Conservation (phyloP, 2,113 vertebrate species). For the Dasypus novemcinctus region DNA sequence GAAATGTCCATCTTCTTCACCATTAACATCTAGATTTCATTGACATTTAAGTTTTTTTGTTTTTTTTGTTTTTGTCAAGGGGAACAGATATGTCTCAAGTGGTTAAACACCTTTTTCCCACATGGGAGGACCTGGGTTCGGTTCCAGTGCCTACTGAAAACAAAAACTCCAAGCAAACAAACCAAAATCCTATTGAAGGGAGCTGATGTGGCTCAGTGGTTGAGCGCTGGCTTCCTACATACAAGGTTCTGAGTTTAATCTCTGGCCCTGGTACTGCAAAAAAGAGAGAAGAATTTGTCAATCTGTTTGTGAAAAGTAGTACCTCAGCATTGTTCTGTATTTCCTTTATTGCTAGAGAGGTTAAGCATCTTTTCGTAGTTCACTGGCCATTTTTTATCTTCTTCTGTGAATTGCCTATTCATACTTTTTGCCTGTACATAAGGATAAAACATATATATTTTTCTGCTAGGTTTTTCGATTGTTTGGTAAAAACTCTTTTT, state of each 20-base stretch:
- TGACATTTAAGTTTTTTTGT: background rate
- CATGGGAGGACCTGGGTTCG: no score
- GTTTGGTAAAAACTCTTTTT: background rate
- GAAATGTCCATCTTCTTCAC: background rate
- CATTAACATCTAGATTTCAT: background rate
- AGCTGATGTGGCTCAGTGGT: no score
- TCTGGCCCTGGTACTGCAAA: no score
- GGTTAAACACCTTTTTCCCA: no score
- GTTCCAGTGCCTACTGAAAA: no score
- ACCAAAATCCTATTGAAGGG: no score
- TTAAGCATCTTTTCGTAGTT: constrained; percentile 4
- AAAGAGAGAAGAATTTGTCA: background rate
- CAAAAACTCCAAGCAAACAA: no score
- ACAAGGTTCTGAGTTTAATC: no score
- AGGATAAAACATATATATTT: constrained; percentile 12
- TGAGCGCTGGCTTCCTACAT: no score
- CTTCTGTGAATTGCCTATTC: background rate
- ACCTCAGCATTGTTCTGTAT: background rate
- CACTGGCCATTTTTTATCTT: background rate
- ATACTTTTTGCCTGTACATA: background rate
- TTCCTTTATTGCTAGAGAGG: background rate
- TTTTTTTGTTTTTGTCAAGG: no score
- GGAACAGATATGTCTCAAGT: no score
- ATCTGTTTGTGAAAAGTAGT: background rate
- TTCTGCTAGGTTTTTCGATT: background rate